Evolutionary conservation across 2,797 vertebrate species (phyloP), one percentile per base, ranked within the genome.

Genomic region (Sciurus carolinensis): DNA sequence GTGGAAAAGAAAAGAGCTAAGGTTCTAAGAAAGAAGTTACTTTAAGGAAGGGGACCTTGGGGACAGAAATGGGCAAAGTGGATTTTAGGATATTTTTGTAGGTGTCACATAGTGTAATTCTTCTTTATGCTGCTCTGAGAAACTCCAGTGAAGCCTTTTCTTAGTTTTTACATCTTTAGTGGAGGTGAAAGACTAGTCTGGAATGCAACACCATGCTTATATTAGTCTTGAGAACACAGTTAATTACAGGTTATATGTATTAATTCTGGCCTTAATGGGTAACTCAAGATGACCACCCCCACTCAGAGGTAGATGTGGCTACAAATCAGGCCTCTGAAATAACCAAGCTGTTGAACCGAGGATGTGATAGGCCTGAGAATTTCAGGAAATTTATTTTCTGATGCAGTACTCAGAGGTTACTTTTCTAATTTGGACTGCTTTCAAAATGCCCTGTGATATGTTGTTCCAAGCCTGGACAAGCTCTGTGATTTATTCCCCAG

Each of bases 61-160:
- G 39, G 11, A 52, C 26, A 33, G 24, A 52, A 62, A 81, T 50
- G 30, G 4, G 47, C 42, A 57, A 47, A 44, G n/a, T 15, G 52
- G 28, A 73, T 72, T 73, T 94, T 62, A 91, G 95, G 57, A 79
- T 11, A 47, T 81, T 80, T 71, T 81, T 59, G n/a, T 36, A 42
- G 66, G 47, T n/a, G 36, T 47, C 30, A 66, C 4, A 77, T 67
- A 18, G 28, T 57, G 14, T 47, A 76, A 59, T 69, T 28, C n/a
- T 76, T 76, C 86, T 52, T 20, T 79, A 42, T 52, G 52, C 15
- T n/a, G 79, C 30, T 42, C 54, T 59, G 57, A 73, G 33, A 85
- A 9, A 77, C 42, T 81, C 50, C 18, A 69, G 36, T 50, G 28
- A 77, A 85, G 7, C 44, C 24, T 57, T 73, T 33, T 87, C 26